Percentiles rank a stretch among this genome's conserved stretches.
Conservation (phyloP, 2,113 vertebrate species). For the Tricholaema leucomelas region DNA sequence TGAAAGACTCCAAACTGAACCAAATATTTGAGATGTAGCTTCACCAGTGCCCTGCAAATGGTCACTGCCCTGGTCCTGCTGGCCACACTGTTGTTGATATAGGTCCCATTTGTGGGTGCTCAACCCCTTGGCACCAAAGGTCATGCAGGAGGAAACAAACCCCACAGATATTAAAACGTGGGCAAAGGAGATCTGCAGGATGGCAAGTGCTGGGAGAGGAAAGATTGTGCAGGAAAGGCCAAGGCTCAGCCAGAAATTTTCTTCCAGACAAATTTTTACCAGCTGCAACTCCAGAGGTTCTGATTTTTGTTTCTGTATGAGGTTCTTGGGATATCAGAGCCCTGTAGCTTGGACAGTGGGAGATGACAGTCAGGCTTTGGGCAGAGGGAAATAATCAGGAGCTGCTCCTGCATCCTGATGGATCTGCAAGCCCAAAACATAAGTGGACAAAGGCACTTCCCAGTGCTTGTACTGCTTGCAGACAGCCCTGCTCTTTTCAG, state of each 20-base stretch:
- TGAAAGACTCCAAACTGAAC: too few relatives aligned
- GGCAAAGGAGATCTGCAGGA: not conserved
- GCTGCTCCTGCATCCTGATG: fast-evolving
- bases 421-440: not conserved
- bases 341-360: fast-evolving
- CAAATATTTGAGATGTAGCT: too few relatives aligned
- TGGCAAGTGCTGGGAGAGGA: not conserved
- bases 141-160: not conserved
- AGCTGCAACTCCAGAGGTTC: not conserved
- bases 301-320: not conserved
- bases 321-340: not conserved
- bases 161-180: fast-evolving
- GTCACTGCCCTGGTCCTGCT: too few relatives aligned
- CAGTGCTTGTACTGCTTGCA: fast-evolving
- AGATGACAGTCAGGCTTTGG: fast-evolving
- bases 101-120: not conserved
- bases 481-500: not conserved
- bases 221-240: not conserved
- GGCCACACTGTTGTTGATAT: too few relatives aligned
- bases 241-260: not conserved
- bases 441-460: not conserved
- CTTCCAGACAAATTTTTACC: not conserved
- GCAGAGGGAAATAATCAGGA: not conserved
- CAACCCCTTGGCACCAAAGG: not conserved
- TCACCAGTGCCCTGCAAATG: too few relatives aligned